phyloP scores from a whole-genome alignment of 2,113 vertebrate species.

The Sturnus vulgaris region DNA sequence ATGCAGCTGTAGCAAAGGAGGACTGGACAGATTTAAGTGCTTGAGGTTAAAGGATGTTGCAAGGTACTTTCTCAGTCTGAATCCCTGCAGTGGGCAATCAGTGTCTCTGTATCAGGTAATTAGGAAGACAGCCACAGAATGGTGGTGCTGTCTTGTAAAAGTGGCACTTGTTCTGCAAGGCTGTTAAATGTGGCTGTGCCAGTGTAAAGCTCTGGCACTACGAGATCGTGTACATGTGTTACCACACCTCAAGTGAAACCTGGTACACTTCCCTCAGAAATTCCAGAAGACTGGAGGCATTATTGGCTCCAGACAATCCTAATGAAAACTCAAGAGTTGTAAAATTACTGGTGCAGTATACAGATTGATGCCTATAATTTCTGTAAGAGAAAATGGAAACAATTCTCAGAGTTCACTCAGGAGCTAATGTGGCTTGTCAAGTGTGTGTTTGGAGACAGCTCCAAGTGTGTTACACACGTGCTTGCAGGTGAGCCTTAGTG shows the following conservation, averaged over 20 bases:
- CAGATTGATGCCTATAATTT: not conserved
- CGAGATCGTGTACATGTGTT: not conserved
- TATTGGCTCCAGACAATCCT: not conserved
- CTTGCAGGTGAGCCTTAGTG: not conserved
- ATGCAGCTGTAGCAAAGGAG: not conserved
- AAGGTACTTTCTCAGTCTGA: not conserved
- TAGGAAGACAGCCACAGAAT: not conserved
- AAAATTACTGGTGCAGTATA: not conserved
- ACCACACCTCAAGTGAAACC: not conserved
- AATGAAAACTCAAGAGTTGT: not conserved
- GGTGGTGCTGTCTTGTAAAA: not conserved
- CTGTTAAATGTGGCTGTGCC: not conserved
- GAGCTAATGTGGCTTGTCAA: not conserved
- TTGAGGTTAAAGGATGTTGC: not conserved
- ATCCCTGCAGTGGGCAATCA: not conserved
- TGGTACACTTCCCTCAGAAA: not conserved
- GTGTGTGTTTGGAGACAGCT: not conserved
- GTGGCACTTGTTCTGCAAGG: not conserved
- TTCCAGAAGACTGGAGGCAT: not conserved
- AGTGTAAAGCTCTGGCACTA: not conserved
- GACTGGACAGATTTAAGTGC: not conserved
- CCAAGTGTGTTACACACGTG: not conserved
- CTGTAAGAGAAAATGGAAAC: not conserved
- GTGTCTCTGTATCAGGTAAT: not conserved
- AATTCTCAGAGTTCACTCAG: not conserved